Evolutionary conservation across 2,888 invertebrate genomes (phyloP).

Genomic region (Caenorhabditis sp.): DNA sequence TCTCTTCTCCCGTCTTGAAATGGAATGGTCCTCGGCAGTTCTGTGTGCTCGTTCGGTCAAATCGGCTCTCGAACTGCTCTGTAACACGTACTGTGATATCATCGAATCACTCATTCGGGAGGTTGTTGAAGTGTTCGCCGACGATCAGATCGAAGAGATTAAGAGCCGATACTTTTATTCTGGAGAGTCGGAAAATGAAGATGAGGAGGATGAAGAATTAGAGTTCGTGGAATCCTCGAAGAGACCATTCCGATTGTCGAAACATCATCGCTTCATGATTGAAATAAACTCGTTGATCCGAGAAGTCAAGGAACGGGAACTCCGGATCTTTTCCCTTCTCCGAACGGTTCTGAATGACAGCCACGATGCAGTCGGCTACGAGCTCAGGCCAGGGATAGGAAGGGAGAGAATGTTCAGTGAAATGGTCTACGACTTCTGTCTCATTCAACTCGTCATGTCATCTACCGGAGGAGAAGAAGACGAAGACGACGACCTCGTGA

Average conservation of each 20-base stretch:
- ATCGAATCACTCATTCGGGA: conserved; percentile 28
- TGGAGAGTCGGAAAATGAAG: conserved; percentile 17
- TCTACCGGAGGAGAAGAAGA: conserved; percentile 12
- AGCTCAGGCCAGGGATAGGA: conserved; percentile 7
- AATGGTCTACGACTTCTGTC: conserved; percentile 26
- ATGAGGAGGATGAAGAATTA: conserved; percentile 22
- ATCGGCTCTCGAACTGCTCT: conserved; percentile 43
- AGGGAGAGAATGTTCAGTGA: neutral
- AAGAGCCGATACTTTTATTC: conserved; percentile 29
- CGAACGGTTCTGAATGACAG: conserved; percentile 49
- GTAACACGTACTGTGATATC: conserved; percentile 46
- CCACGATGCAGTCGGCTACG: conserved; percentile 49
- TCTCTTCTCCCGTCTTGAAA: conserved; percentile 50
- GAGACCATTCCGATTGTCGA: conserved; percentile 3
- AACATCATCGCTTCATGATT: conserved; percentile 32
- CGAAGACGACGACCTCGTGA: conserved; percentile 32
- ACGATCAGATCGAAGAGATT: conserved; percentile 48
- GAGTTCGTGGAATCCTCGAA: conserved; percentile 2
- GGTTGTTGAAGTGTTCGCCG: conserved; percentile 44
- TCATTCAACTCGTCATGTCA: conserved; percentile 27
- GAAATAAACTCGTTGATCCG: conserved; percentile 33
- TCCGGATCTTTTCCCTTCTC: conserved; percentile 58
- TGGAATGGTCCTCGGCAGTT: conserved; percentile 57
- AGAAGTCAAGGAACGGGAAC: conserved; percentile 54
- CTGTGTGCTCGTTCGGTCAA: conserved; percentile 50